These are phyloP conservation scores for Nymphicus hollandicus DNA, from an alignment of 2,113 vertebrate genomes.

Conservation along the genomic window DNA sequence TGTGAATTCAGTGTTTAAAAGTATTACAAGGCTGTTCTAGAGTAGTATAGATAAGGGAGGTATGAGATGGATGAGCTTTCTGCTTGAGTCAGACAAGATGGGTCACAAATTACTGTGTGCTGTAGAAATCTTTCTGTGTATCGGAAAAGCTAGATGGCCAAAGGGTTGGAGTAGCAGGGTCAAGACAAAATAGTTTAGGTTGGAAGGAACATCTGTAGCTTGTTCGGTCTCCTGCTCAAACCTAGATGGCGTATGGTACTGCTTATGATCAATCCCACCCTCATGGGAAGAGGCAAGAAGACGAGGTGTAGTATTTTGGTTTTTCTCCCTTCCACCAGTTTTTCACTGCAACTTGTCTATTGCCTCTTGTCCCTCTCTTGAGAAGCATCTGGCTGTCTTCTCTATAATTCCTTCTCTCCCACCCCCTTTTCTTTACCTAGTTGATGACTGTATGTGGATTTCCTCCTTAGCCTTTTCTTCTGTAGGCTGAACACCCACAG, in stretches of 20 bases:
- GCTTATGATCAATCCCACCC: not conserved
- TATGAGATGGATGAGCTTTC: not conserved
- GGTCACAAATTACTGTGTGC: not conserved
- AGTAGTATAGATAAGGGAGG: not conserved
- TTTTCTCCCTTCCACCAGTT: not conserved
- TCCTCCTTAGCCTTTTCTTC: not conserved
- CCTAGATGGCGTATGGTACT: not conserved
- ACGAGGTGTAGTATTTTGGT: not conserved
- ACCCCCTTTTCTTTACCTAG: not conserved
- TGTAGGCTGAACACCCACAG: not conserved
- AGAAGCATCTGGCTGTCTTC: not conserved
- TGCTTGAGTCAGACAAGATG: fast-evolving
- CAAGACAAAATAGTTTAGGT: not conserved
- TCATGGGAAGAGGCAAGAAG: not conserved
- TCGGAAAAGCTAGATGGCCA: not conserved
- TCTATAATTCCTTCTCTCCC: not conserved
- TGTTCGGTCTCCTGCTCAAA: not conserved
- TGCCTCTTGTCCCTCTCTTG: not conserved
- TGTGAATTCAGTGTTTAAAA: not conserved
- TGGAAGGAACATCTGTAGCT: not conserved
- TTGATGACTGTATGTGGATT: not conserved
- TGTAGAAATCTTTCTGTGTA: not conserved
- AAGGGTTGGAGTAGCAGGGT: not conserved
- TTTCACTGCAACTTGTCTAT: not conserved
- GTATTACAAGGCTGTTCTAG: not conserved